Evolutionary conservation across 2,888 invertebrate species (phyloP).

Genomic region (Cephonodes hylas): DNA sequence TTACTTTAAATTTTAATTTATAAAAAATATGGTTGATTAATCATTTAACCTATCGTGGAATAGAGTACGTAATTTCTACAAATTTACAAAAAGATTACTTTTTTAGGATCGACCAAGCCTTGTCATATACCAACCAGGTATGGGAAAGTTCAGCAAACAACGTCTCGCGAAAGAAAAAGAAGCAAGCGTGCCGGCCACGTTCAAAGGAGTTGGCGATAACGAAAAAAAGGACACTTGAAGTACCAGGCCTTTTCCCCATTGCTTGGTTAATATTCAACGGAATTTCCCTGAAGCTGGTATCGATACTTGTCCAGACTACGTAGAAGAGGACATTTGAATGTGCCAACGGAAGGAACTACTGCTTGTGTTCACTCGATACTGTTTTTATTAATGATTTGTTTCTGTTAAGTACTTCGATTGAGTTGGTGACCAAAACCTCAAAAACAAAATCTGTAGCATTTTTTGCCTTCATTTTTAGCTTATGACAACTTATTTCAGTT

Average conservation of each 20-base stretch:
- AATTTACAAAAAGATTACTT: background rate
- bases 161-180: conserved; percentile 78
- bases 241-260: conserved; percentile 48
- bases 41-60: too few relatives aligned
- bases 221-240: conserved; percentile 79
- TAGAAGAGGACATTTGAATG: conserved; percentile 61
- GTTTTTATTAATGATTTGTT: conserved; percentile 58
- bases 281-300: conserved; percentile 73
- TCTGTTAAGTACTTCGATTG: conserved; percentile 60
- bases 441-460: conserved; percentile 45
- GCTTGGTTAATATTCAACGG: conserved; percentile 77
- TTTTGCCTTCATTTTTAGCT: conserved; percentile 58
- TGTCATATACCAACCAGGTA: conserved; percentile 94
- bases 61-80: too few relatives aligned
- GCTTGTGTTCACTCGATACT: conserved; percentile 60
- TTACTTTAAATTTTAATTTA: too few relatives aligned
- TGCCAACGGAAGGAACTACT: conserved; percentile 68
- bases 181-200: conserved; percentile 35
- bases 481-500: conserved; percentile 72
- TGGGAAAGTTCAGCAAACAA: conserved; percentile 89
- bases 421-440: conserved; percentile 52
- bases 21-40: too few relatives aligned
- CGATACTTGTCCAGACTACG: conserved; percentile 58
- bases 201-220: conserved; percentile 64
- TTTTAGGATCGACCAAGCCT: conserved; percentile 92